Conservation (phyloP, 2,888 invertebrate species). For the Pyrrhia umbra region DNA sequence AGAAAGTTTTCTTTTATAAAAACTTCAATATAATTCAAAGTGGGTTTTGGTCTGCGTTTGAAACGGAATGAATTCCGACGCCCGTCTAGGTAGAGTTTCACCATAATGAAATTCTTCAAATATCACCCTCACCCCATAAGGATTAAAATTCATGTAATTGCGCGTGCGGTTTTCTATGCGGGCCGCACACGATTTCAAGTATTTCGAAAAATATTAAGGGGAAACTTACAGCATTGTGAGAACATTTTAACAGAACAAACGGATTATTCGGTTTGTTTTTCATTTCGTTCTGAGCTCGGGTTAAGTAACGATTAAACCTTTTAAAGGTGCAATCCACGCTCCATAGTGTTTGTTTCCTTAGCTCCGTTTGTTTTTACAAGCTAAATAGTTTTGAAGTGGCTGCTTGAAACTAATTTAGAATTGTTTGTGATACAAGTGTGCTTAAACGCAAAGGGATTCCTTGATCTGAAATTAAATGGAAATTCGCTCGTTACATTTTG, state of each 20-base stretch:
- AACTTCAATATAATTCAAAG: slow-evolving; percentile 82
- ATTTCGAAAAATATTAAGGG: slow-evolving; percentile 62
- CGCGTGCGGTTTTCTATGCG: slow-evolving; percentile 71
- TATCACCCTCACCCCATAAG: slow-evolving; percentile 77
- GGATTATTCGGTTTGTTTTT: slow-evolving; percentile 55
- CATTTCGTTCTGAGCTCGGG: slow-evolving; percentile 50
- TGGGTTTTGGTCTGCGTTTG: slow-evolving; percentile 76
- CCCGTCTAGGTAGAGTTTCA: slow-evolving; percentile 79
- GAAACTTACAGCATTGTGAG: slow-evolving; percentile 40
- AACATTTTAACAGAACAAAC: slow-evolving; percentile 35
- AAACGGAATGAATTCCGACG: slow-evolving; percentile 83
- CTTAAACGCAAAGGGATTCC: slow-evolving; percentile 32
- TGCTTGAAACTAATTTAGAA: slow-evolving; percentile 51
- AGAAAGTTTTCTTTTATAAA: slow-evolving; percentile 79
- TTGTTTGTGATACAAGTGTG: slow-evolving; percentile 37
- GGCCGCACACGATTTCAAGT: slow-evolving; percentile 55
- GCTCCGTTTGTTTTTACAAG: slow-evolving; percentile 45
- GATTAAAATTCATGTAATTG: slow-evolving; percentile 86
- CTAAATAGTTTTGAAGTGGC: slow-evolving; percentile 52
- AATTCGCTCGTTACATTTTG: slow-evolving; percentile 14
- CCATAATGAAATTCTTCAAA: slow-evolving; percentile 89
- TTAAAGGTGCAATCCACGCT: slow-evolving; percentile 45
- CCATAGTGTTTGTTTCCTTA: slow-evolving; percentile 43
- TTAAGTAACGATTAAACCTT: slow-evolving; percentile 52
- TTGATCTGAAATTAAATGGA: slow-evolving; percentile 26